Conservation (phyloP, 2,888 invertebrate genomes). For the Drosophila paranaensis region DNA sequence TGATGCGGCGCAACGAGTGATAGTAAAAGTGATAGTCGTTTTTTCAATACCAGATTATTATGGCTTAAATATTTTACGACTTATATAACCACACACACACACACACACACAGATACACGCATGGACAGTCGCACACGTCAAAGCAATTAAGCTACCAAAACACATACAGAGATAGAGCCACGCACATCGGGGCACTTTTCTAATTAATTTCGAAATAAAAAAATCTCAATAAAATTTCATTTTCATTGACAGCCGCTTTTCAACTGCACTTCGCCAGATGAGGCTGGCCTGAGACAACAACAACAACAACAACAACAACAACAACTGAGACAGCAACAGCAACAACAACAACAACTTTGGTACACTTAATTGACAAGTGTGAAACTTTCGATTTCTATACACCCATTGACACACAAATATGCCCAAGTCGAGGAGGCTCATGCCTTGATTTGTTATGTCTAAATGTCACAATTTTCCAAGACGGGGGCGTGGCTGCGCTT, state of each 20-base stretch:
- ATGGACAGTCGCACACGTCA: conserved; percentile 59
- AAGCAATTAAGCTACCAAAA: conserved; percentile 78
- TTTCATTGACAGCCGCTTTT: conserved; percentile 80
- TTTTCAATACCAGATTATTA: conserved; percentile 76
- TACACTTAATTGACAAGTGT: conserved; percentile 80
- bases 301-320: conserved; percentile 26
- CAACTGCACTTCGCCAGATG: conserved; percentile 69
- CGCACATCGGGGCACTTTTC: conserved; percentile 63
- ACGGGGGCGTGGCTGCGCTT: conserved; percentile 22
- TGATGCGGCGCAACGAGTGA: conserved; percentile 47
- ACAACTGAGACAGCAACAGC: conserved; percentile 26
- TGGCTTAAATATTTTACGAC: conserved; percentile 80
- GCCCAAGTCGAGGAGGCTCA: conserved; percentile 21
- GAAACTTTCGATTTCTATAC: conserved; percentile 80
- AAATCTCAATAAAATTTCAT: conserved; percentile 80
- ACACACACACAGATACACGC: conserved; percentile 28
- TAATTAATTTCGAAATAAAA: conserved; percentile 76
- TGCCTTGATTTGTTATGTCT: conserved; percentile 73
- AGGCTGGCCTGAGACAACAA: conserved; percentile 30
- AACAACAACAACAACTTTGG: conserved; percentile 45
- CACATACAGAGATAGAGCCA: conserved; percentile 49
- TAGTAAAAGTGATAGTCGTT: conserved; percentile 79
- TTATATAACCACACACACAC: conserved; percentile 67
- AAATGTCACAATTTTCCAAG: conserved; percentile 75
- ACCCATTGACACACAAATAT: conserved; percentile 75